Evolutionary conservation across 2,797 vertebrate species (phyloP).

Genomic region (Bryconaethiops microstoma): DNA sequence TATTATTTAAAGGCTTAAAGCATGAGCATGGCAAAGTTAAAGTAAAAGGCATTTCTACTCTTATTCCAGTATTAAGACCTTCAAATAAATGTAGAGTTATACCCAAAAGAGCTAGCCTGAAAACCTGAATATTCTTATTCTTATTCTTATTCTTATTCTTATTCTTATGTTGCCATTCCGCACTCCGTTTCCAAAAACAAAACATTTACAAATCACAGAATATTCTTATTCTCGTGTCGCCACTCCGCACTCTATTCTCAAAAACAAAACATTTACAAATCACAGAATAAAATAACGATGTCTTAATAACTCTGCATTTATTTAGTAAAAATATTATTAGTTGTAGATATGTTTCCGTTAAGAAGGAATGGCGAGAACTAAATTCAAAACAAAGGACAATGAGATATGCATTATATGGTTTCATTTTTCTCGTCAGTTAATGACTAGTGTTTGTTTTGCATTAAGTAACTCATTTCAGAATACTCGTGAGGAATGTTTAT

Average conservation of each 20-base stretch:
- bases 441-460: conserved; percentile 22
- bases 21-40: background rate
- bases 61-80: conserved; percentile 7
- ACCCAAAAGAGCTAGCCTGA: background rate
- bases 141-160: too few species aligned
- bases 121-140: conserved; percentile 6
- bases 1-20: background rate
- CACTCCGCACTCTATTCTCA: background rate
- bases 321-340: conserved; percentile 22
- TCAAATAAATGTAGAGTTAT: background rate
- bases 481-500: background rate
- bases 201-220: background rate
- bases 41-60: background rate
- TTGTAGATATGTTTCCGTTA: conserved; percentile 55
- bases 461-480: background rate
- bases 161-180: background rate
- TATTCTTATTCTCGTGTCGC: too few species aligned
- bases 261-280: conserved; percentile 9
- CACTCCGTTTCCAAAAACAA: background rate
- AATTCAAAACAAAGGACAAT: conserved; percentile 35
- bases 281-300: conserved; percentile 5
- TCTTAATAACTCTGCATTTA: background rate
- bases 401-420: conserved; percentile 38
- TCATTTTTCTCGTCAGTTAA: conserved; percentile 55
- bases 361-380: conserved; percentile 51